Conservation (phyloP, 92 coral and sea anemone species). For the Parazoanthus darwini region DNA sequence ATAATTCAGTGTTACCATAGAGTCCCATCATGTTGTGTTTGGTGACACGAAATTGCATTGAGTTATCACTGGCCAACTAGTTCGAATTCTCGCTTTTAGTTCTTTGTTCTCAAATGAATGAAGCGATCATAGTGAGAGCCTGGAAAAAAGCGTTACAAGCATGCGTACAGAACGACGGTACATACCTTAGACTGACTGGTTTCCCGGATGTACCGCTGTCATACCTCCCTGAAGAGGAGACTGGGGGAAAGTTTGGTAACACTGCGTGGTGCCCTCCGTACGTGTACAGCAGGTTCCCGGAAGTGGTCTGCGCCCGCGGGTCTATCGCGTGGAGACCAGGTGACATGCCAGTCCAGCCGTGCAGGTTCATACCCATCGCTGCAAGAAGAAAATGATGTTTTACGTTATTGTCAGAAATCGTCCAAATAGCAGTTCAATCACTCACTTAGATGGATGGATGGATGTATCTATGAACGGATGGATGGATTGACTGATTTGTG, state of each 20-base stretch:
- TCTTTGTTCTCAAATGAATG: too few species aligned
- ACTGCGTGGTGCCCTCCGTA: constrained; percentile 50
- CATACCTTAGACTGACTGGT: constrained; percentile 24
- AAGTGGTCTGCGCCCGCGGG: constrained; percentile 62
- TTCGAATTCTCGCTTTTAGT: too few species aligned
- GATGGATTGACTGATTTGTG: too few species aligned
- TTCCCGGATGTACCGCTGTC: constrained; percentile 7
- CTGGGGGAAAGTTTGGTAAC: constrained; percentile 26
- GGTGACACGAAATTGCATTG: too few species aligned
- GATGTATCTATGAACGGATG: too few species aligned
- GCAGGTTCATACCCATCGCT: constrained; percentile 43
- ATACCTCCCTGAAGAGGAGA: constrained; percentile 31
- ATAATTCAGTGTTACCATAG: too few species aligned
- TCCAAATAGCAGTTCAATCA: not conserved
- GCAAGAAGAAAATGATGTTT: not conserved
- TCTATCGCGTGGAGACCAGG: constrained; percentile 49
- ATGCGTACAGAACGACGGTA: too few species aligned
- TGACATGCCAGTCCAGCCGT: constrained; percentile 30
- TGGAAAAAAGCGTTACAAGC: not conserved
- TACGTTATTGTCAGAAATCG: not conserved
- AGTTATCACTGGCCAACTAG: too few species aligned
- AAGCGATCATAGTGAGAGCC: too few species aligned
- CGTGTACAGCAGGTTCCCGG: constrained; percentile 60
- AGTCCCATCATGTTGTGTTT: too few species aligned
- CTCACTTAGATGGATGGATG: too few species aligned